These are phyloP conservation scores for Terrapene triunguis DNA, from an alignment of 2,113 vertebrate genomes.

Conservation along the genomic window DNA sequence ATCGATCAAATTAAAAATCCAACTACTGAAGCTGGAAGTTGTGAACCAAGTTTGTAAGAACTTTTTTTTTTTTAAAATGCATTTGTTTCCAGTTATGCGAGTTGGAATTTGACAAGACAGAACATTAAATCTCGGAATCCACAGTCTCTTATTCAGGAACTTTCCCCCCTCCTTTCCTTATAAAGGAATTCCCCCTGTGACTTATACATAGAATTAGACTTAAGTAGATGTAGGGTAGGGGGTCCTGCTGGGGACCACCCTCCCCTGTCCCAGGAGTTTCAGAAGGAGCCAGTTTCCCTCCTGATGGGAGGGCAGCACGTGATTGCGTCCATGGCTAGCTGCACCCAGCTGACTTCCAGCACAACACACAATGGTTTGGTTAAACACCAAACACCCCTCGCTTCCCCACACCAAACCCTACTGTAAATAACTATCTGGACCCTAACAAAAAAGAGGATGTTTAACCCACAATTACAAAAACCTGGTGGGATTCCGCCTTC, in stretches of 20 bases:
- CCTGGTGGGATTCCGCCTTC: fast-evolving
- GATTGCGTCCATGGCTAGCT: background rate
- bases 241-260: background rate
- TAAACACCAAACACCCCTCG: background rate
- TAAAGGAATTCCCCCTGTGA: constrained; percentile 87
- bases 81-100: constrained; percentile 83
- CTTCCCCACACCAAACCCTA: background rate
- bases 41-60: constrained; percentile 79
- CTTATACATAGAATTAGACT: constrained; percentile 84
- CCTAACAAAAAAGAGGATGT: background rate
- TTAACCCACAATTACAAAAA: background rate
- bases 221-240: background rate
- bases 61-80: constrained; percentile 69
- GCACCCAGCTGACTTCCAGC: background rate
- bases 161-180: constrained; percentile 79
- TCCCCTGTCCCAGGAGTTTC: too few relatives aligned
- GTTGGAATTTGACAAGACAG: constrained; percentile 81
- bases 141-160: constrained; percentile 84
- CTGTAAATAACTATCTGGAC: background rate
- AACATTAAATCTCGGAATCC: constrained; percentile 79
- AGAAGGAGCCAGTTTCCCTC: background rate
- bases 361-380: background rate
- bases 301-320: fast-evolving
- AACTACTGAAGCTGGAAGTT: constrained; percentile 83
- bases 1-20: constrained; percentile 78